Evolutionary conservation across 2,797 vertebrate species (phyloP), one percentile per base, ranked within the genome.

Genomic region (Gymnopithys bicolor): DNA sequence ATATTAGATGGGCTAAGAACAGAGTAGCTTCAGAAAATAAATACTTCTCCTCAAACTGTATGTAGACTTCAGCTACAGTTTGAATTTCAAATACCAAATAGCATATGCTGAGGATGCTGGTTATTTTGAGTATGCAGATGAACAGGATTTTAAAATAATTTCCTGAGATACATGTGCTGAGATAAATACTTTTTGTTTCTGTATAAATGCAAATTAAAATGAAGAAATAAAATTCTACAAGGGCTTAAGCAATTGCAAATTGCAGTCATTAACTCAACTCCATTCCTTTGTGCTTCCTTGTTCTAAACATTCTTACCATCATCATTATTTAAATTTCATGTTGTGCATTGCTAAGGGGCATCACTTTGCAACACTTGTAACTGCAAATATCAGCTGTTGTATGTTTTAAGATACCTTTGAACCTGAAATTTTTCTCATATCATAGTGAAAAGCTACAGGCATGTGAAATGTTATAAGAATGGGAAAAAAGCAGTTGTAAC

Each of bases 131-230:
- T 48, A 75, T 52, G 43, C 33, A 66, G 55, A 84, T 58, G 27
- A 73, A 84, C 17, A 25, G 28, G 25, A 78, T 87, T 87, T 92
- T 64, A 10, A 90, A 91, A 71, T 87, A 52, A 66, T 89, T 95
- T 96, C 74, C 82, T 66, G 45, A 93, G 62, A n/a, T 84, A 53
- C 2, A 1, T 83, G 11, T 91, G 55, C 55, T 73, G 73, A 81
- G 82, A 85, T 74, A 89, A 90, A 91, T 87, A 84, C 5, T 13
- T 95, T 64, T 74, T 85, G 23, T 75, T 91, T 62, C 67, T 75
- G 55, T 69, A 62, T 41, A 89, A 96, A 80, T 83, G 60, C 41
- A 92, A 87, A 90, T 89, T 87, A 90, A 92, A 93, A 87, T 56
- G 80, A 91, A 83, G 45, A 95, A 90, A 87, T 71, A 83, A 67